A percentile compares a stretch with the other conserved stretches of the same genome.
Evolutionary conservation across 2,797 vertebrate species (phyloP).

Genomic region (Gymnoscopelus microlampas): DNA sequence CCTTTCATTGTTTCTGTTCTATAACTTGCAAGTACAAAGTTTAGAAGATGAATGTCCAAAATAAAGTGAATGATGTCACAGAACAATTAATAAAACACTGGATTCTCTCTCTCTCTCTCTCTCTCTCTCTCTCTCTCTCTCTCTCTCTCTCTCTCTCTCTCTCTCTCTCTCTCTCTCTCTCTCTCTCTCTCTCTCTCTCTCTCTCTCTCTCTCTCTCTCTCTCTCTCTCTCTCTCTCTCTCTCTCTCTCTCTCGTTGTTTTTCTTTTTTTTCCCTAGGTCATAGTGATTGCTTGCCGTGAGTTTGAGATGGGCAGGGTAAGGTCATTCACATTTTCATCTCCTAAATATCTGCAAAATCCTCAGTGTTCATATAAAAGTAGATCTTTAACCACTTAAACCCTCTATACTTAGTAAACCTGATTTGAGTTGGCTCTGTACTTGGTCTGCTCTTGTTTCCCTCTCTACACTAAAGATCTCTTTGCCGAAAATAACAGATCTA

Average conservation of each 20-base stretch:
- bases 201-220: not conserved
- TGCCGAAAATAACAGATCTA: too few species aligned
- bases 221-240: too few species aligned
- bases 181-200: slow-evolving; percentile 3
- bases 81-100: slow-evolving; percentile 18
- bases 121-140: not conserved
- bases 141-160: not conserved
- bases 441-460: too few species aligned
- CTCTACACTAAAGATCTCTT: too few species aligned
- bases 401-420: too few species aligned
- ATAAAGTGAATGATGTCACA: slow-evolving; percentile 19
- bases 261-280: slow-evolving; percentile 73
- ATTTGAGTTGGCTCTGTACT: too few species aligned
- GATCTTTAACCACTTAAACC: too few species aligned
- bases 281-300: slow-evolving; percentile 97
- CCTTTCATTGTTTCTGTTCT: not conserved
- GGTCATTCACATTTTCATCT: slow-evolving; percentile 10
- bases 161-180: not conserved
- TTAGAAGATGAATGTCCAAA: not conserved
- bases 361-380: too few species aligned
- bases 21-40: not conserved
- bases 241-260: too few species aligned
- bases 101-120: slow-evolving; percentile 20
- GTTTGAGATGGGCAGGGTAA: slow-evolving; percentile 98
- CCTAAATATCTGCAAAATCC: not conserved